Conservation (phyloP, 35 echinoderm and acorn worm species). For the Diadema setosum region DNA sequence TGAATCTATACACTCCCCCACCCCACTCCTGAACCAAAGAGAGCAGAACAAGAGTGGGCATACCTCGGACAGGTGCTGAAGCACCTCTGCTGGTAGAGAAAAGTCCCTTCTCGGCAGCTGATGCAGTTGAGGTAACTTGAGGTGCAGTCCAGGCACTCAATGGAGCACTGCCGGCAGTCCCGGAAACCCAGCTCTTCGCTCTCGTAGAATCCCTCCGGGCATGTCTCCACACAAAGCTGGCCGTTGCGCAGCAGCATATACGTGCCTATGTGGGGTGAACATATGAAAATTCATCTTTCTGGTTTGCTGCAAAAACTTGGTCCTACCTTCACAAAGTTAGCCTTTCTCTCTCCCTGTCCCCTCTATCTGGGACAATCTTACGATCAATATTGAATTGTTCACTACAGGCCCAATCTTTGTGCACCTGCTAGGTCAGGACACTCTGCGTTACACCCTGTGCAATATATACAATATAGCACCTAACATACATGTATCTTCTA, state of each 20-base stretch:
- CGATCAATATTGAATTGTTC: background rate
- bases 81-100: conserved; percentile 20
- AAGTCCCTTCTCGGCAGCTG: conserved; percentile 43
- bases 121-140: conserved; percentile 26
- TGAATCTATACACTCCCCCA: too few species aligned
- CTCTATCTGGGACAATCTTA: background rate
- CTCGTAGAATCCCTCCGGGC: conserved; percentile 44
- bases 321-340: too few species aligned
- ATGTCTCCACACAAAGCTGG: conserved; percentile 3
- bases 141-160: conserved; percentile 37
- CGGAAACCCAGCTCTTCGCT: background rate
- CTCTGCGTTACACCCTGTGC: too few species aligned
- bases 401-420: background rate
- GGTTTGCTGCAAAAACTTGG: too few species aligned
- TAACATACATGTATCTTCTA: too few species aligned
- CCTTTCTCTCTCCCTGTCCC: background rate
- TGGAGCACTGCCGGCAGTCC: conserved; percentile 54
- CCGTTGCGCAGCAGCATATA: conserved; percentile 22
- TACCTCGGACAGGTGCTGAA: conserved; percentile 42
- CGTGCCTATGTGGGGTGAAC: background rate
- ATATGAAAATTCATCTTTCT: too few species aligned
- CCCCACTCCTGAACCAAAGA: too few species aligned
- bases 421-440: too few species aligned
- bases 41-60: too few species aligned
- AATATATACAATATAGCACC: too few species aligned